These are phyloP conservation scores for Tetranychus truncatus DNA, from an alignment of 2,888 invertebrate species.

Conservation along the genomic window DNA sequence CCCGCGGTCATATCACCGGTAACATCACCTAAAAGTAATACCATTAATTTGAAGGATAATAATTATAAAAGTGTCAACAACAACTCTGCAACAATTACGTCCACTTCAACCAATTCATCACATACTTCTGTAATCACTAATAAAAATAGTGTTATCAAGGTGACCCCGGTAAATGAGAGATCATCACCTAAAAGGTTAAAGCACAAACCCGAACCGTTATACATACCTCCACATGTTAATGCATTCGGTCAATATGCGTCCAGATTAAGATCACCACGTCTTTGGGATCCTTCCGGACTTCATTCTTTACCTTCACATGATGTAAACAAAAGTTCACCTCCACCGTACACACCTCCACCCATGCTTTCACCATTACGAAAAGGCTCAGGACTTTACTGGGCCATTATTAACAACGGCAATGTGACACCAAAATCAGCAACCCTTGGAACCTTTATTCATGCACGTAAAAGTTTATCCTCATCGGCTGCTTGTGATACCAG, in stretches of 20 bases:
- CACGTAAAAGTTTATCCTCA: conserved; percentile 5
- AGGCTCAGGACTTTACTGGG: conserved; percentile 62
- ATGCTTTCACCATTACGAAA: conserved; percentile 76
- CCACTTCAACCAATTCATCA: not conserved
- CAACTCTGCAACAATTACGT: not conserved
- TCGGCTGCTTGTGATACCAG: conserved; percentile 25
- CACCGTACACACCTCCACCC: conserved; percentile 76
- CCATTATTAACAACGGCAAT: conserved; percentile 28
- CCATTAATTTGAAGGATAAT: not conserved
- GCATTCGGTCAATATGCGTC: conserved; percentile 38
- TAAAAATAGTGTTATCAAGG: not conserved
- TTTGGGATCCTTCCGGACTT: conserved; percentile 29
- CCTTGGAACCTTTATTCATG: conserved; percentile 6
- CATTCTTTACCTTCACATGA: conserved; percentile 10
- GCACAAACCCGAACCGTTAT: conserved; percentile 30
- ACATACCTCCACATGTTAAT: conserved; percentile 36
- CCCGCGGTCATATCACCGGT: conserved; percentile 35
- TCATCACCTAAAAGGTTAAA: conserved; percentile 10
- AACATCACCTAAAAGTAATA: conserved; percentile 12
- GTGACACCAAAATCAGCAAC: conserved; percentile 32
- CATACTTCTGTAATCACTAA: not conserved
- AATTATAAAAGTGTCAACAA: not conserved
- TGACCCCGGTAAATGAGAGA: not conserved
- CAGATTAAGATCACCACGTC: conserved; percentile 37
- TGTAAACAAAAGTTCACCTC: conserved; percentile 32